Evolutionary conservation across 2,888 invertebrate species (phyloP).

Genomic region (Eurytoma californica): DNA sequence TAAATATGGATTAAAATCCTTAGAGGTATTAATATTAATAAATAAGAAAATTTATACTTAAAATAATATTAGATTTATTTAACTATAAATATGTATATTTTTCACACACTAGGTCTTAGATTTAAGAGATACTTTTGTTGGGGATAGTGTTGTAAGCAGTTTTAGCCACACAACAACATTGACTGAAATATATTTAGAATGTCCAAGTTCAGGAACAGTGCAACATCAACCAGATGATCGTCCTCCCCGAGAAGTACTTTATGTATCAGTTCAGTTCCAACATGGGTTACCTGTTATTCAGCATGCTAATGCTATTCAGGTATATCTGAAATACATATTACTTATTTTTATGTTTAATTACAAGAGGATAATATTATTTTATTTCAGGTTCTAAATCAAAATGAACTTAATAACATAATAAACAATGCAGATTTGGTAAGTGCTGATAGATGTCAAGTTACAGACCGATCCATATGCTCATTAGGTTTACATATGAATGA

Average conservation of each 20-base stretch:
- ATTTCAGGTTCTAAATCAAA: conserved; percentile 48
- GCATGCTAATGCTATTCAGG: conserved; percentile 29
- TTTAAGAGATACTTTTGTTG: conserved; percentile 77
- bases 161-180: conserved; percentile 77
- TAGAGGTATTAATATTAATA: conserved; percentile 74
- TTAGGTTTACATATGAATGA: conserved; percentile 67
- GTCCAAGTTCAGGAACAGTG: conserved; percentile 66
- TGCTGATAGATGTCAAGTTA: conserved; percentile 61
- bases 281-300: conserved; percentile 39
- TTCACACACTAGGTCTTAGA: conserved; percentile 75
- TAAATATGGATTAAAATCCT: conserved; percentile 81
- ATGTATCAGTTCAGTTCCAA: conserved; percentile 43
- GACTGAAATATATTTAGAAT: conserved; percentile 77
- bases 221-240: conserved; percentile 61
- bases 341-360: neutral
- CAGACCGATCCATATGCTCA: conserved; percentile 70
- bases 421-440: conserved; percentile 44
- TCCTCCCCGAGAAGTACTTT: conserved; percentile 55
- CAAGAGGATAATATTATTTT: neutral
- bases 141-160: conserved; percentile 79
- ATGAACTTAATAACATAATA: conserved; percentile 37
- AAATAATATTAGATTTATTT: neutral
- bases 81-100: conserved; percentile 12
- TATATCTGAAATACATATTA: conserved; percentile 47
- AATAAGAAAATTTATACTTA: neutral